Evolutionary conservation across 2,113 vertebrate species (phyloP), one percentile per base, ranked within the genome.

Genomic region (Pogonocichla stellata): DNA sequence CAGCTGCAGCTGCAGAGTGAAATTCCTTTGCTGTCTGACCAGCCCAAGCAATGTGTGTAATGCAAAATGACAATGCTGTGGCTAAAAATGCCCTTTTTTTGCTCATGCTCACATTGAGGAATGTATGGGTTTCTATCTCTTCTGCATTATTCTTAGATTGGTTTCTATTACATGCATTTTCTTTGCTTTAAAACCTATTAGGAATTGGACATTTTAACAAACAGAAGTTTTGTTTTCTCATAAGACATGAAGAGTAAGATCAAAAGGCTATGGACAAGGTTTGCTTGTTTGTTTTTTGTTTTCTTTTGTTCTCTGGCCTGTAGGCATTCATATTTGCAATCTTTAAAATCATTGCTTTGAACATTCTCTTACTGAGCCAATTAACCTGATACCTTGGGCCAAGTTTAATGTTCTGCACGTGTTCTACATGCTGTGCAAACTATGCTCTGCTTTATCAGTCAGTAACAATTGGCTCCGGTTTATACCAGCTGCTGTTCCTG

Each of bases 11-110:
- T 82, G 77, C 42, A 61, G 69, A 57, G 33, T 82, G 51, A 79
- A 79, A 84, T 92, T 92, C 69, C 13, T 10, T 81, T 86, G 56
- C 93, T 67, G 34, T 69, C 69, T 86, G 57, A 77, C 75, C 65
- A 84, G 58, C 51, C 33, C 23, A 60, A 66, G 74, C 65, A 92
- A 17, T 14, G n/a, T 91, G 23, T 80, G 47, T 91, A 79, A 81
- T 88, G 57, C 71, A 81, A 54, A 81, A 86, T 79, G 88, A 73
- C 84, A 86, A 16, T 45, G 20, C 54, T 80, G 67, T 91, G 81
- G 50, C 78, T 95, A 81, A 88, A 94, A 96, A 83, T 73, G 56
- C 31, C 48, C 20, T 67, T 92, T 92, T 92, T 93, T 69, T 6
- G 26, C 54, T 93, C 42, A 56, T 62, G 56, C 29, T 92, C 9